Evolutionary conservation across 92 coral and sea anemone genomes (phyloP).

Genomic region (Epizoanthus rinbou): DNA sequence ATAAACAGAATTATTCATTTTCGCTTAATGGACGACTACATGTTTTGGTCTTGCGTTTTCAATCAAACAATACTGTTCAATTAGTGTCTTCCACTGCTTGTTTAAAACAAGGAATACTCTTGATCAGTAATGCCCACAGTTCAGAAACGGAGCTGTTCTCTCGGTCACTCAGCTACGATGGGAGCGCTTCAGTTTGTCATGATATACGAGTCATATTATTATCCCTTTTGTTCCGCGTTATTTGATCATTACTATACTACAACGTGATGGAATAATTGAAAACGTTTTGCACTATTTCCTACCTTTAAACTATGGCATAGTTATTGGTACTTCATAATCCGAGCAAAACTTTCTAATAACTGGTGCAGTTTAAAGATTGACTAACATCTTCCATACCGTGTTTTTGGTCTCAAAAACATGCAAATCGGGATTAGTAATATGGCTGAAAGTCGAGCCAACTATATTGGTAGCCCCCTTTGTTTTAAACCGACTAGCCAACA

Average conservation of each 20-base stretch:
- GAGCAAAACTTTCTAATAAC: not conserved
- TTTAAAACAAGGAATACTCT: not conserved
- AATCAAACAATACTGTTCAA: constrained; percentile 1
- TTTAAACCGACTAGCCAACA: not conserved
- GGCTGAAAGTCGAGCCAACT: not conserved
- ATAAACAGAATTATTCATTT: not conserved
- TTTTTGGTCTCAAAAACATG: constrained; percentile 32
- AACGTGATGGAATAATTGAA: not conserved
- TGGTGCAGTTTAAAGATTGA: not conserved
- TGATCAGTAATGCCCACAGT: not conserved
- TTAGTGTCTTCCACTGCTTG: not conserved
- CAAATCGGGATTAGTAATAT: constrained; percentile 14
- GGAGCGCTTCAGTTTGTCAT: not conserved
- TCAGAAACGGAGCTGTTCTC: not conserved
- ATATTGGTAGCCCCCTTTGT: constrained; percentile 11
- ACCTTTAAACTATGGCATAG: not conserved
- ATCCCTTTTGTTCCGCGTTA: not conserved
- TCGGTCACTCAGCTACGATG: not conserved
- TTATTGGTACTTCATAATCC: not conserved
- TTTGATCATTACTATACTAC: not conserved
- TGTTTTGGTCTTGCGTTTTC: not conserved
- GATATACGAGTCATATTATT: not conserved
- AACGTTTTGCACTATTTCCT: not conserved
- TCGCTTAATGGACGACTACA: not conserved
- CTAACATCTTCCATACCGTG: not conserved